Conservation (phyloP, 2,797 vertebrate genomes). For the Xyrichtys novacula region DNA sequence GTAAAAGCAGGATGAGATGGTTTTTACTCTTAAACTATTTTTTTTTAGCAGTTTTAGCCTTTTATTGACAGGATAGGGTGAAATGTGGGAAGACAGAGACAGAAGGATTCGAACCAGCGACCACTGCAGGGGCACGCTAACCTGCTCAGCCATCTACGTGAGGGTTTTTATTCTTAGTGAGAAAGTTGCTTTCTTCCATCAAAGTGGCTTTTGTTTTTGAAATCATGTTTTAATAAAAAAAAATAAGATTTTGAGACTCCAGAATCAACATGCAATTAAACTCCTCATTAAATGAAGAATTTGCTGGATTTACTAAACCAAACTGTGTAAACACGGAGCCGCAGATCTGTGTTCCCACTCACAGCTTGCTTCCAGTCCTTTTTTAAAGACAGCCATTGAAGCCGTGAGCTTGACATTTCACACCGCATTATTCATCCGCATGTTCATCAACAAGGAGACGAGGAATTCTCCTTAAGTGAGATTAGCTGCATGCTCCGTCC, state of each 20-base stretch:
- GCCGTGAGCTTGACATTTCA: slow-evolving; percentile 73
- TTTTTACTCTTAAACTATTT: not conserved
- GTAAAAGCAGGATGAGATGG: too few relatives aligned
- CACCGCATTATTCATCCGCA: slow-evolving; percentile 74
- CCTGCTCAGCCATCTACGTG: too few relatives aligned
- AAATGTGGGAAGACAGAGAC: too few relatives aligned
- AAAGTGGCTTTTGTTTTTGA: not conserved
- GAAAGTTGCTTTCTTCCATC: slow-evolving; percentile 4
- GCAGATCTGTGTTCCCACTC: slow-evolving; percentile 41
- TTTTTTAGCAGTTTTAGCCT: too few relatives aligned
- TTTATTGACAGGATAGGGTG: too few relatives aligned
- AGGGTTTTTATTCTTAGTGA: too few relatives aligned
- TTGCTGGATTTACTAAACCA: slow-evolving; percentile 15
- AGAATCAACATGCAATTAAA: slow-evolving; percentile 19
- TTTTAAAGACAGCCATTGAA: slow-evolving; percentile 42
- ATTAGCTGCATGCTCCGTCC: slow-evolving; percentile 62
- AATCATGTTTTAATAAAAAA: slow-evolving; percentile 10
- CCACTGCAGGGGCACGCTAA: too few relatives aligned
- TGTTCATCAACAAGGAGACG: slow-evolving; percentile 72
- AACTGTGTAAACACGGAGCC: slow-evolving; percentile 31
- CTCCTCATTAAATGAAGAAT: slow-evolving; percentile 13
- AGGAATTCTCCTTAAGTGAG: slow-evolving; percentile 64
- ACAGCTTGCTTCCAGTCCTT: slow-evolving; percentile 33
- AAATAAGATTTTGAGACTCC: slow-evolving; percentile 26
- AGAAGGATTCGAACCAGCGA: too few relatives aligned